Conservation (phyloP, 2,888 invertebrate genomes). For the Schizotus pectinicornis region DNA sequence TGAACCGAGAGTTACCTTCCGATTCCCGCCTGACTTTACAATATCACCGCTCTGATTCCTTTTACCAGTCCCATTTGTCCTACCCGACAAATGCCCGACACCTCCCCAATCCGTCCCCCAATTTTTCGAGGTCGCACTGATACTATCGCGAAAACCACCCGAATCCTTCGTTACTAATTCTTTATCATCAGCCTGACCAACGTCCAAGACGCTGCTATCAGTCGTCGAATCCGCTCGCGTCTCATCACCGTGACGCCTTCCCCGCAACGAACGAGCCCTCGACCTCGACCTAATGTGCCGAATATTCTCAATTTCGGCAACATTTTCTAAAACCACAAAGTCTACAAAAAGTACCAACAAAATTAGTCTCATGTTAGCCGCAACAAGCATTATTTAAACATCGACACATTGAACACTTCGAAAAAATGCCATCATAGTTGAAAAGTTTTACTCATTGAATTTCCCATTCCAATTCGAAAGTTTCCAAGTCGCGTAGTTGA, state of each 20-base stretch:
- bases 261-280: constrained; percentile 55
- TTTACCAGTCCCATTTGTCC: neutral
- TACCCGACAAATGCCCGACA: neutral
- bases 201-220: constrained; percentile 10
- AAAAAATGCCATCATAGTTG: neutral
- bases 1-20: constrained; percentile 44
- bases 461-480: neutral
- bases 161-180: neutral
- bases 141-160: neutral
- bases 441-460: neutral
- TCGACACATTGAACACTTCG: constrained; percentile 6
- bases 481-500: constrained; percentile 2
- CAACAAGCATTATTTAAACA: constrained; percentile 19
- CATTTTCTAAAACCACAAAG: constrained; percentile 32
- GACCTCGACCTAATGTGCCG: constrained; percentile 62
- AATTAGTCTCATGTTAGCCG: constrained; percentile 14
- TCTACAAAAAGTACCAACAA: constrained; percentile 28
- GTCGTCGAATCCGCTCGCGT: constrained; percentile 13
- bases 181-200: neutral
- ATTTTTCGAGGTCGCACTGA: no score
- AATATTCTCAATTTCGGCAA: constrained; percentile 47
- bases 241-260: constrained; percentile 42
- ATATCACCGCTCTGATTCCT: neutral
- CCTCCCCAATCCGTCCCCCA: neutral
- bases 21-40: constrained; percentile 1